These are phyloP conservation scores for Xenentodon cancila DNA, from an alignment of 2,797 vertebrate genomes.

Conservation along the genomic window DNA sequence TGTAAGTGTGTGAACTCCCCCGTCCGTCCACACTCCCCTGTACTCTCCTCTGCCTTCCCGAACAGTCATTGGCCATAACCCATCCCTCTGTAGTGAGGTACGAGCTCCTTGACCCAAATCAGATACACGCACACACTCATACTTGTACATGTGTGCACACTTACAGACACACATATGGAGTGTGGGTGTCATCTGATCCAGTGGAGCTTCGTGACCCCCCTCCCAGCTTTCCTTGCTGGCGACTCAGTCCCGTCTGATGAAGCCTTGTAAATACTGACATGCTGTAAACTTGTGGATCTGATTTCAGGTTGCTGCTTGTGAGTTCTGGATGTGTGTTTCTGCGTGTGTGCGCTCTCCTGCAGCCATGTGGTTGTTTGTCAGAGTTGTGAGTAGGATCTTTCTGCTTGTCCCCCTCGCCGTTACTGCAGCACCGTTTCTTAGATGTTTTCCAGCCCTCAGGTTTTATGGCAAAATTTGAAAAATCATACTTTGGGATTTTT, in stretches of 20 bases:
- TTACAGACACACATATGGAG: conserved; percentile 49
- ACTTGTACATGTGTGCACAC: conserved; percentile 13
- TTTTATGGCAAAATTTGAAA: conserved; percentile 17
- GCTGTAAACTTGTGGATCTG: conserved; percentile 77
- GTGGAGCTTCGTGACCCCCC: conserved; percentile 44
- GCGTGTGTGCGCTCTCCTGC: conserved; percentile 15
- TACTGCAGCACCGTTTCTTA: not conserved
- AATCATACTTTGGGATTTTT: conserved; percentile 2
- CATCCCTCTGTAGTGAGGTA: conserved; percentile 41
- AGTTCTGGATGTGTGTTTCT: conserved; percentile 12
- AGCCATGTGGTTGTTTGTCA: conserved; percentile 41
- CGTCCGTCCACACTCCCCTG: not conserved
- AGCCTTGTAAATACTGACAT: conserved; percentile 77
- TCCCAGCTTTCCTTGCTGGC: conserved; percentile 36
- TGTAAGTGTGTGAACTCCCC: not conserved
- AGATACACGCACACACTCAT: conserved; percentile 41
- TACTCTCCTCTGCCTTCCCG: not conserved
- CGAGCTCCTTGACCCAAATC: conserved; percentile 62
- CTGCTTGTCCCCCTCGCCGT: not conserved
- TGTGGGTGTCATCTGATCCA: conserved; percentile 69
- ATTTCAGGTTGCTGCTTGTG: conserved; percentile 59
- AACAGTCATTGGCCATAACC: conserved; percentile 39
- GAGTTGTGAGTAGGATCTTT: not conserved
- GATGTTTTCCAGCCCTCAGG: not conserved
- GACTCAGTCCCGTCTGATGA: conserved; percentile 73